Percentiles rank a stretch among this genome's conserved stretches.
Evolutionary conservation across 53 echinoderm and acorn worm genomes (phyloP).

Genomic region (Crossaster papposus): DNA sequence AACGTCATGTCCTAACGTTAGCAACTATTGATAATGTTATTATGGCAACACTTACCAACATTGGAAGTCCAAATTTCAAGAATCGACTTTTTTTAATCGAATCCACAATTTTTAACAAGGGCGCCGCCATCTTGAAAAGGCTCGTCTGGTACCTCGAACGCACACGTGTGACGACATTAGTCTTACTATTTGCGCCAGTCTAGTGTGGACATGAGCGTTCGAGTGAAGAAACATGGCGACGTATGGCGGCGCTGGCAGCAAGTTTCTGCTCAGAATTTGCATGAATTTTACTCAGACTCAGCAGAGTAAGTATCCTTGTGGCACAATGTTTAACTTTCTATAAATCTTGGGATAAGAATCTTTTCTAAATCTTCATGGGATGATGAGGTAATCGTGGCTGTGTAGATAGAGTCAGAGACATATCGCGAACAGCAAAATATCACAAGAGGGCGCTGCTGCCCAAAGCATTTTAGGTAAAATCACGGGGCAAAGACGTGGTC

Average conservation of each 20-base stretch:
- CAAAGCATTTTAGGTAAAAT: too few species aligned
- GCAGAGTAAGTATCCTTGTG: constrained; percentile 4
- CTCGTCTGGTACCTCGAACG: neutral
- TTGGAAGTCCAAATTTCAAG: constrained; percentile 73
- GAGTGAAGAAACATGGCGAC: constrained; percentile 31
- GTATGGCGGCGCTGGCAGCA: neutral
- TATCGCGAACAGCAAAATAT: too few species aligned
- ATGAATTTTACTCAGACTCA: constrained; percentile 32
- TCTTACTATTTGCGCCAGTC: neutral
- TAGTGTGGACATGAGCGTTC: neutral
- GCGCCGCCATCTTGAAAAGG: constrained; percentile 76
- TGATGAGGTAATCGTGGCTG: too few species aligned
- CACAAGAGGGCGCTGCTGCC: too few species aligned
- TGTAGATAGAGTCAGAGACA: too few species aligned
- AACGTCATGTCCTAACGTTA: neutral
- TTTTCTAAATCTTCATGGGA: too few species aligned
- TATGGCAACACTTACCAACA: constrained; percentile 60
- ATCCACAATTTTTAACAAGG: constrained; percentile 61
- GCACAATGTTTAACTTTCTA: neutral
- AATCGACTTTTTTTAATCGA: constrained; percentile 65
- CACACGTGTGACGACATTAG: neutral
- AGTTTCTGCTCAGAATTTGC: constrained; percentile 16
- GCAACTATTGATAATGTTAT: neutral
- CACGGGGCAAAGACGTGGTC: too few species aligned
- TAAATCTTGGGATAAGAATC: too few species aligned